These are phyloP conservation scores for Aphaenogaster floridana DNA, from an alignment of 1,140 invertebrate species.

Conservation along the genomic window DNA sequence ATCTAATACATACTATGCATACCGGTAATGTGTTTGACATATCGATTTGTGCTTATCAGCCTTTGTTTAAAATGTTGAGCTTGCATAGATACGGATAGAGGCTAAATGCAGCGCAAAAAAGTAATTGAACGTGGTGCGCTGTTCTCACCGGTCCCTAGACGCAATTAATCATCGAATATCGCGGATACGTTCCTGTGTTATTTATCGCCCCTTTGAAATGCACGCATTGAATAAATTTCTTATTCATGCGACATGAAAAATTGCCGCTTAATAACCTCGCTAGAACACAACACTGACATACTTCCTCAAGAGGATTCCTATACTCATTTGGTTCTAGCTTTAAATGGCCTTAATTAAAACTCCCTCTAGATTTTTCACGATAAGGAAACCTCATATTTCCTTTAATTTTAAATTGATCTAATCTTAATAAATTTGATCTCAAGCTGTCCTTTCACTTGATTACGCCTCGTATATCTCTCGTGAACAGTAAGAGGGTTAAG, in stretches of 20 bases:
- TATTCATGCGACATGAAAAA: conserved; percentile 62
- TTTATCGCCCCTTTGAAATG: conserved; percentile 60
- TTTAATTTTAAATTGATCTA: conserved; percentile 18
- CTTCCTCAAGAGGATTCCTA: background rate
- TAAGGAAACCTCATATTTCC: background rate
- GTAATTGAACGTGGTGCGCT: conserved; percentile 53
- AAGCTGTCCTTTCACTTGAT: background rate
- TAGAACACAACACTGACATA: conserved; percentile 24
- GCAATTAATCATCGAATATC: conserved; percentile 66
- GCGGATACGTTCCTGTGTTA: conserved; percentile 56
- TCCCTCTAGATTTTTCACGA: background rate
- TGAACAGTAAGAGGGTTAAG: background rate
- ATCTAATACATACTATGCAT: background rate
- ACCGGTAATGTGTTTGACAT: conserved; percentile 37
- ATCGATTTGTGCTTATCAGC: conserved; percentile 49
- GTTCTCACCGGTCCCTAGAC: conserved; percentile 48
- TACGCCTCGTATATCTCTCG: background rate
- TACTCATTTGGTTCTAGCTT: background rate
- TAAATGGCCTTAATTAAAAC: conserved; percentile 11
- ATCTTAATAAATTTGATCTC: conserved; percentile 4
- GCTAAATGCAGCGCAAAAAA: conserved; percentile 55
- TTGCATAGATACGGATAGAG: conserved; percentile 55
- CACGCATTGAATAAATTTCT: conserved; percentile 66
- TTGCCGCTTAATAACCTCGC: conserved; percentile 58
- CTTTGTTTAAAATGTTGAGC: conserved; percentile 60